phyloP scores from a whole-genome alignment of 2,888 invertebrate genomes.

The Trissoscelio sp. region DNA sequence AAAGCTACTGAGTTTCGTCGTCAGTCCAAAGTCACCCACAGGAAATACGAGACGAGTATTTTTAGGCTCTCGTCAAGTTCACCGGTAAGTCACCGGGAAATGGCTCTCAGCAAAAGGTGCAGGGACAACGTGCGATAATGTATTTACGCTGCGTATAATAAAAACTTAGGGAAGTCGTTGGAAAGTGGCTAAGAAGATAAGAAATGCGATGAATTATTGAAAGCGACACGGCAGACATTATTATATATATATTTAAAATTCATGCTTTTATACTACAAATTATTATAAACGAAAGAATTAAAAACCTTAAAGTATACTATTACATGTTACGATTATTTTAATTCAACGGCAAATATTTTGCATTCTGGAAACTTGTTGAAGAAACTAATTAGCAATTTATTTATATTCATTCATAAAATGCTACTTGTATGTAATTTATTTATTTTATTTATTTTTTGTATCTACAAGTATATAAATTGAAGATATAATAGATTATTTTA shows the following conservation, averaged over 20 bases:
- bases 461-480: too few species aligned
- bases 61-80: constrained; percentile 46
- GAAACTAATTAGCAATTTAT: too few species aligned
- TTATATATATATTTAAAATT: constrained; percentile 1
- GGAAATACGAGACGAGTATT: constrained; percentile 46
- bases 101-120: constrained; percentile 31
- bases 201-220: constrained; percentile 31
- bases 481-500: too few species aligned
- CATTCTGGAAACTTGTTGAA: too few species aligned
- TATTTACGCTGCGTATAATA: constrained; percentile 44
- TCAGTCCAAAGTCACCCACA: constrained; percentile 27
- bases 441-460: too few species aligned
- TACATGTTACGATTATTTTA: too few species aligned
- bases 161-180: constrained; percentile 31
- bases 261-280: too few species aligned
- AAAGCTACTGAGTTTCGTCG: constrained; percentile 20
- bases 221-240: constrained; percentile 1
- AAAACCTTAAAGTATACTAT: too few species aligned
- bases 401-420: too few species aligned
- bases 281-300: too few species aligned
- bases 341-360: too few species aligned
- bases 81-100: constrained; percentile 41
- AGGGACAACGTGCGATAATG: constrained; percentile 32
- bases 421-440: too few species aligned
- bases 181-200: constrained; percentile 26